These are phyloP conservation scores for Leucoptera coffeella DNA, from an alignment of 2,888 invertebrate genomes.

Conservation along the genomic window DNA sequence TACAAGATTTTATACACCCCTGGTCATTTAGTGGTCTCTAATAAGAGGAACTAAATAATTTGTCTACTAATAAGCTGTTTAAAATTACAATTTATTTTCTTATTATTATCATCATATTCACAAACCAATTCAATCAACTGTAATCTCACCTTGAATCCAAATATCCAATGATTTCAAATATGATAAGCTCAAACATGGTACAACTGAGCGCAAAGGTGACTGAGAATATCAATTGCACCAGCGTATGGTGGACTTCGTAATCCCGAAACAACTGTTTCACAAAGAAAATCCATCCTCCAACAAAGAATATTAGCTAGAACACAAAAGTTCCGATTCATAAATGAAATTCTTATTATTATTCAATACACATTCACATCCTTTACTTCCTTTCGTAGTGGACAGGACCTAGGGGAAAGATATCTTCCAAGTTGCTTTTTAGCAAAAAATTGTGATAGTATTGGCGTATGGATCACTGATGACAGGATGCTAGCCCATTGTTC, in stretches of 20 bases:
- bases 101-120: no score
- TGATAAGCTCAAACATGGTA: conserved; percentile 98
- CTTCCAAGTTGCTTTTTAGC: no score
- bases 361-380: no score
- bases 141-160: conserved; percentile 87
- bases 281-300: conserved; percentile 97
- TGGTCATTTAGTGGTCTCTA: no score
- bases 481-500: background rate
- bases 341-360: no score
- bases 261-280: conserved; percentile 94
- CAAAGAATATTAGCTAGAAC: conserved; percentile 84
- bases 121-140: no score
- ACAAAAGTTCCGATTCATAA: no score
- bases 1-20: no score
- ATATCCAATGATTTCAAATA: conserved; percentile 96
- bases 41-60: no score
- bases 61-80: no score
- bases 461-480: background rate
- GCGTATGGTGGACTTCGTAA: conserved; percentile 92
- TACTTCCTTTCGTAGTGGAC: conserved; percentile 1
- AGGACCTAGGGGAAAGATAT: no score
- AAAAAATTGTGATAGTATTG: background rate
- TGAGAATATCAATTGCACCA: conserved; percentile 94
- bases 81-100: no score
- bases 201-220: conserved; percentile 94